Conservation (phyloP, 2,888 invertebrate species). For the Dryadula phaetusa region DNA sequence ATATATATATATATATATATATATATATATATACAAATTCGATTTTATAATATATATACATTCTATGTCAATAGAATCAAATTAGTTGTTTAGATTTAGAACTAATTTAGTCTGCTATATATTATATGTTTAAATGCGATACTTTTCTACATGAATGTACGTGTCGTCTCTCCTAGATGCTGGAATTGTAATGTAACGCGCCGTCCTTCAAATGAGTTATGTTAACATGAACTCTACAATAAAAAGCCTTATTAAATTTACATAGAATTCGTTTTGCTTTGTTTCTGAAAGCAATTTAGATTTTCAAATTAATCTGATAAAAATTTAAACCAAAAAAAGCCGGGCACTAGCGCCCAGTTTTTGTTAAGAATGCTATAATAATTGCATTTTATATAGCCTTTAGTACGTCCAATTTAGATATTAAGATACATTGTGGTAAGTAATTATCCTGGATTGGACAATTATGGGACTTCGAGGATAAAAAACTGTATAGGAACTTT, state of each 20-base stretch:
- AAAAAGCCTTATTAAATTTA: constrained; percentile 8
- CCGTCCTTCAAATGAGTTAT: constrained; percentile 47
- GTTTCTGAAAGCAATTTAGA: constrained; percentile 1
- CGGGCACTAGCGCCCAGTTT: constrained; percentile 22
- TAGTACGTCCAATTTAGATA: constrained; percentile 22
- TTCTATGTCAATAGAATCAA: too few species aligned
- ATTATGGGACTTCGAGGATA: background rate
- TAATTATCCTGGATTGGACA: constrained; percentile 20
- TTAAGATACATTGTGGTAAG: constrained; percentile 21
- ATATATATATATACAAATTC: too few species aligned
- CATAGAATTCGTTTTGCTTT: constrained; percentile 19
- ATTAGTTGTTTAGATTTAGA: background rate
- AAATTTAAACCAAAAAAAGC: constrained; percentile 36
- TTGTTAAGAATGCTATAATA: constrained; percentile 27
- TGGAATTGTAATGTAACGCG: constrained; percentile 45
- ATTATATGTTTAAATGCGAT: constrained; percentile 2
- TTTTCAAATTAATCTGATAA: constrained; percentile 40
- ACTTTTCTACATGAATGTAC: constrained; percentile 40
- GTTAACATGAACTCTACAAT: background rate
- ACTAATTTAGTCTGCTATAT: background rate
- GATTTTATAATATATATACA: too few species aligned
- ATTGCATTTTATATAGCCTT: constrained; percentile 29
- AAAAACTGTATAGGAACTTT: background rate
- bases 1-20: too few species aligned
- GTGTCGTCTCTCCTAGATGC: constrained; percentile 45